These are phyloP conservation scores for Cephonodes hylas DNA, from an alignment of 2,888 invertebrate species.

Conservation along the genomic window DNA sequence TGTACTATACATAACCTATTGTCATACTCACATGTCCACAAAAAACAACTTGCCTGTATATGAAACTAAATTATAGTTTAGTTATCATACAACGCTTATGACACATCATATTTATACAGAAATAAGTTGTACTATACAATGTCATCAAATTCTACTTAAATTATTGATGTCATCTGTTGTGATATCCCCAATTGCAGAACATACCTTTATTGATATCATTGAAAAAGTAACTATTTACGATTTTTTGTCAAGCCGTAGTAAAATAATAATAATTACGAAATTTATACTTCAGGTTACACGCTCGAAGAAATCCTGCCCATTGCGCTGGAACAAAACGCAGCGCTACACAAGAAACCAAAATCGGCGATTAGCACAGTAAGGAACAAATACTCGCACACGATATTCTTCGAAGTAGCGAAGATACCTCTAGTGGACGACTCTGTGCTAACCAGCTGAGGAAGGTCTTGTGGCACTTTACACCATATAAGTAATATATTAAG, in stretches of 20 bases:
- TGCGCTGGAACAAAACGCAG: constrained; percentile 87
- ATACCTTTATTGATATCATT: too few relatives aligned
- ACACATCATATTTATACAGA: too few relatives aligned
- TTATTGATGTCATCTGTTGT: too few relatives aligned
- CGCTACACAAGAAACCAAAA: constrained; percentile 88
- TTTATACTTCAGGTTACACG: constrained; percentile 84
- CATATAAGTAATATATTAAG: constrained; percentile 48
- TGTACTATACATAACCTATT: too few relatives aligned
- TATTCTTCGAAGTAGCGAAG: constrained; percentile 96
- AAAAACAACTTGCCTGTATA: too few relatives aligned
- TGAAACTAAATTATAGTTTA: too few relatives aligned
- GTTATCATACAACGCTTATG: too few relatives aligned
- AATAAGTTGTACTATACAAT: too few relatives aligned
- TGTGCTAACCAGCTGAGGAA: constrained; percentile 59
- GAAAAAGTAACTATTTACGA: too few relatives aligned
- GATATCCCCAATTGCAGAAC: too few relatives aligned
- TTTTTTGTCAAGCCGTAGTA: neutral
- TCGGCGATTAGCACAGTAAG: constrained; percentile 91
- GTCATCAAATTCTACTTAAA: too few relatives aligned
- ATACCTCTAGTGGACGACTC: constrained; percentile 82
- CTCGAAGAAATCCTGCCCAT: constrained; percentile 87
- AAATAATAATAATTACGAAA: neutral
- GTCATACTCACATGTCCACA: too few relatives aligned
- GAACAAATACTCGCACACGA: constrained; percentile 96
- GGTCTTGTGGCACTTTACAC: constrained; percentile 51